Evolutionary conservation across 2,888 invertebrate species (phyloP).

Genomic region (Alloplasta piceator): DNA sequence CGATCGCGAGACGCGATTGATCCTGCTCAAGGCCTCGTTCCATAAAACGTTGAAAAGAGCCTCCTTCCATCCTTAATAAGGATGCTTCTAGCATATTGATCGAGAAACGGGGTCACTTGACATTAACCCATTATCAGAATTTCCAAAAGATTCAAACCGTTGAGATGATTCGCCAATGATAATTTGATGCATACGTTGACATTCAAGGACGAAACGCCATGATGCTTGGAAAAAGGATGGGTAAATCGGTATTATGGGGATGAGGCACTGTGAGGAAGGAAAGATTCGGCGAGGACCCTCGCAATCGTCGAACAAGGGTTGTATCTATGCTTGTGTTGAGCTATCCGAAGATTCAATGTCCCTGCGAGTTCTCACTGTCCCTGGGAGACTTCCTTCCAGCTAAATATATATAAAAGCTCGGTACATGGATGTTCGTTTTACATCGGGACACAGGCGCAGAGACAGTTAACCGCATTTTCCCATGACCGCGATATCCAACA

Average conservation of each 20-base stretch:
- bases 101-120: too few species aligned
- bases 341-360: conserved; percentile 44
- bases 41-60: too few species aligned
- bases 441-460: conserved; percentile 59
- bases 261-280: conserved; percentile 40
- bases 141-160: conserved; percentile 14
- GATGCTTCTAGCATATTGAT: too few species aligned
- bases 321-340: conserved; percentile 12
- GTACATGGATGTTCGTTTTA: neutral
- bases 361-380: conserved; percentile 53
- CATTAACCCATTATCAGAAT: neutral
- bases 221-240: conserved; percentile 54
- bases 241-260: conserved; percentile 59
- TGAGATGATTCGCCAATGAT: conserved; percentile 26
- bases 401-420: neutral
- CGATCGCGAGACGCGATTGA: neutral
- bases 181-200: conserved; percentile 49
- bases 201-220: conserved; percentile 37
- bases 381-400: conserved; percentile 39
- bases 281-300: conserved; percentile 49
- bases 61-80: too few species aligned
- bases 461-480: conserved; percentile 80
- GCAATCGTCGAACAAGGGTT: conserved; percentile 35
- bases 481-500: conserved; percentile 73
- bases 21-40: conserved; percentile 14